Base-by-base conservation (phyloP, 2,888 invertebrate genomes). In the Augiades crinisus region DNA sequence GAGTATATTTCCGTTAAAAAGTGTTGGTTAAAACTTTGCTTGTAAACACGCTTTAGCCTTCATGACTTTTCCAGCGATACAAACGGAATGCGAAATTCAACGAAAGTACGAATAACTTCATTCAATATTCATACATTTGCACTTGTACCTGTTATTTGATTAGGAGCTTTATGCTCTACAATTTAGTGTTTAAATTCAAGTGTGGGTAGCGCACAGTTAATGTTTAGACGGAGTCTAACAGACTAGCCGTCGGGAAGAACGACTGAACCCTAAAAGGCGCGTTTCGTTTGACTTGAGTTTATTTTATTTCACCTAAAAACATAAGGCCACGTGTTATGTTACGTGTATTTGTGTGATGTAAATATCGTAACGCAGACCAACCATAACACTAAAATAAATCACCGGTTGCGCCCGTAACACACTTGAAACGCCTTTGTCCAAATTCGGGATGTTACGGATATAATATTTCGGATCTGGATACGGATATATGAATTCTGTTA, bases 111-210 rank as follows among this genome's bases (percentile, higher is more conserved):
- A 54, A 62, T 58, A 58, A 49, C 60, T 61, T 57, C 58, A 63
- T 64, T 60, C 60, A 62, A 61, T 58, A 61, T 64, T 64, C 61
- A 65, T 60, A 59, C 53, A 55, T 55, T 58, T 56, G 47, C 47
- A 54, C 54, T 54, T 36, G 17, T 5, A 1, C 5, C 12, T 10
- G 30, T 12, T 22, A 34, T 10, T 10, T 17, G 16, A 38, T 41
- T 59, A 40, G 14, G 8, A 47, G 36, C 55, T 38, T 44, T 57
- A 38, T 47, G 3, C 10, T 5, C 6, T 12, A 4, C 3, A 33
- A 5, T 24, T 17, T 60, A 59, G 45, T 31, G 53, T 41, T 38
- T 19, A 53, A 38, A 56, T 51, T 57, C 31, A 30, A 41, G 12
- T 54, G 46, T 4, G 22, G 14, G 33, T 36, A 22, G 8, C 21